Evolutionary conservation across 2,113 vertebrate species (phyloP), one percentile per base, ranked within the genome.

Genomic region (Labrus mixtus): DNA sequence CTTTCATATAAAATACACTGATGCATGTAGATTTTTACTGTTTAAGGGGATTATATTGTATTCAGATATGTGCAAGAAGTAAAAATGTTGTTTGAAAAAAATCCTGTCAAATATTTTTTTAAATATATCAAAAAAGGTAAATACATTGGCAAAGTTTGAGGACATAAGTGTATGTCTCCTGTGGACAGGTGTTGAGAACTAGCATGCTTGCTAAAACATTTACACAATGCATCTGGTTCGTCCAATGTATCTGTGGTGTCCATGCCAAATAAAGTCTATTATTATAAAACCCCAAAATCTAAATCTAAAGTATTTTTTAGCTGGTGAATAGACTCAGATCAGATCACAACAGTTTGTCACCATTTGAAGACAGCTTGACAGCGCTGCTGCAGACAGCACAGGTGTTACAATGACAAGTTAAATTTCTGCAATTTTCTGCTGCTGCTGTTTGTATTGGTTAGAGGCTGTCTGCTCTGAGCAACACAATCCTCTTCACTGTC

Each of bases 391-490:
- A 68, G 60, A 63, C 54, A 81, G 63, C 64, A 66, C 57, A 76
- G 37, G 71, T 71, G 71, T 57, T 76, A 22, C 29, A 23, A 37
- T 66, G 64, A 76, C 64, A 84, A 62, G 73, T 80, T 66, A 29
- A 53, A 74, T 66, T 63, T 71, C 57, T 15, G 50, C 68, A 64
- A 48, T 79, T 75, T 82, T 74, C 25, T 50, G 57, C 66, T 60
- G n/a, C 36, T 69, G 71, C 64, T 59, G 54, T 83, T 82, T 80
- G 50, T 39, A 36, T 66, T 68, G 51, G 76, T 78, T 69, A 45
- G 19, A 62, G 23, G 48, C 50, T 68, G 60, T 58, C 58, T 16
- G 23, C 69, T 53, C 41, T 22, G 8, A 73, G 36, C 58, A 1
- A 36, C 56, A 64, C 72, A 68, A 70, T 45, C 61, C 20, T 8